These are phyloP conservation scores for Physocephala rufipes DNA, from an alignment of 2,888 invertebrate genomes.

Conservation along the genomic window DNA sequence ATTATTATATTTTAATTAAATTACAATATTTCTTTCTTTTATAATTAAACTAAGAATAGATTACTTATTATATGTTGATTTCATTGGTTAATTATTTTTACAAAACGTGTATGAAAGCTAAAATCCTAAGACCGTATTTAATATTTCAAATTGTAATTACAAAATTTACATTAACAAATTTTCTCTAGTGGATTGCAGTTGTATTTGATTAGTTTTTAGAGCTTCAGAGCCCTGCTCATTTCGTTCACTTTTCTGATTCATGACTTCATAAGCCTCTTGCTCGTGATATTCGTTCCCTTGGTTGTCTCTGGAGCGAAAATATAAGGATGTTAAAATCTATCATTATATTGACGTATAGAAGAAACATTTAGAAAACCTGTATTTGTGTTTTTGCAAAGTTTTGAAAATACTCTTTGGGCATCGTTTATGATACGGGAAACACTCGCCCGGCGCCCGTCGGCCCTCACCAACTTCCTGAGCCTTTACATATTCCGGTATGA, in stretches of 20 bases:
- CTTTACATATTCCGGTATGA: slow-evolving; percentile 79
- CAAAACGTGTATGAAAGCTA: slow-evolving; percentile 36
- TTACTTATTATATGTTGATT: slow-evolving; percentile 62
- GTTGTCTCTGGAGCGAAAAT: slow-evolving; percentile 7
- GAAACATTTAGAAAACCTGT: slow-evolving; percentile 49
- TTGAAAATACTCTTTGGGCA: slow-evolving; percentile 84
- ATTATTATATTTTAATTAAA: neutral
- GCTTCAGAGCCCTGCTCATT: slow-evolving; percentile 45
- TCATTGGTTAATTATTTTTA: slow-evolving; percentile 42
- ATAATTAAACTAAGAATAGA: slow-evolving; percentile 39
- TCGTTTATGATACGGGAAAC: slow-evolving; percentile 84
- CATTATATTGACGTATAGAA: neutral
- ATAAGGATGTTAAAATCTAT: neutral
- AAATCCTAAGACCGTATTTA: slow-evolving; percentile 30
- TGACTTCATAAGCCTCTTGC: slow-evolving; percentile 54
- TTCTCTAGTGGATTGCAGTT: slow-evolving; percentile 1
- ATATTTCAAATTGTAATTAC: slow-evolving; percentile 15
- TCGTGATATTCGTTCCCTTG: slow-evolving; percentile 55
- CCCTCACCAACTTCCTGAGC: slow-evolving; percentile 81
- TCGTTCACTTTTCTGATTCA: slow-evolving; percentile 43
- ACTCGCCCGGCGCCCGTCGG: slow-evolving; percentile 74
- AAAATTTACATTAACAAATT: slow-evolving; percentile 19
- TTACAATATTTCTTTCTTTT: neutral
- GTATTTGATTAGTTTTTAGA: slow-evolving; percentile 31
- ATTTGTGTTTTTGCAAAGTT: slow-evolving; percentile 56